Evolutionary conservation across 2,888 invertebrate species (phyloP), one percentile per base, ranked within the genome.

Genomic region (Cremastobaeus sp.): DNA sequence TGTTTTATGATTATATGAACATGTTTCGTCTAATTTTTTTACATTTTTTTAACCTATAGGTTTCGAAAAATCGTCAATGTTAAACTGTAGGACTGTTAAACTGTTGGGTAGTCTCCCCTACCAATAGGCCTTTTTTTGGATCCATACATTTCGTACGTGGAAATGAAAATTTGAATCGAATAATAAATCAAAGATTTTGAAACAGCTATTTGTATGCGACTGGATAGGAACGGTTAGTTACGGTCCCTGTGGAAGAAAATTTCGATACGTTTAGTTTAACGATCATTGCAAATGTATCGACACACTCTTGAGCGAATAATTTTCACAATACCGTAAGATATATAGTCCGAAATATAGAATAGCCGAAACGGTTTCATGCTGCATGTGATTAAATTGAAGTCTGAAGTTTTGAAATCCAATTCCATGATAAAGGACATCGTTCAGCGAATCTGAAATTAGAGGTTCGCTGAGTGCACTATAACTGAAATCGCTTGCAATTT

Each of bases 391-490:
- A 43, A 68, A 59, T 59, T 37, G 57, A 50, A 57, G 41, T 47
- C 21, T 57, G 57, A 66, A 68, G 68, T 68, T 68, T 68, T 68
- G 59, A 50, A 52, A 68, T 68, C 45, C 25, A 68, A 59, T 68
- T 68, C 68, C 3, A 5, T 18, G 68, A 68, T 68, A 59, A 68
- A 59, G 59, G 43, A 59, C 50, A 18, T 57, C 50, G 68, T 52
- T 28, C 4, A 21, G 25, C 35, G 50, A 43, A 25, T 52, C 52
- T 45, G 59, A 59, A 68, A 68, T 59, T 68, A 57, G 57, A 59
- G 59, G 59, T 50, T 66, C 45, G 43, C 52, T 25, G 25, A 54
- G 35, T 35, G 43, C 17, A 41, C 60, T 69, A 37, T 60, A 60
- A 18, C 43, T 54, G 30, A 52, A 57, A 65, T 65, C 55, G 41